Evolutionary conservation across 2,113 vertebrate genomes (phyloP).

Genomic region (Myocastor coypus): DNA sequence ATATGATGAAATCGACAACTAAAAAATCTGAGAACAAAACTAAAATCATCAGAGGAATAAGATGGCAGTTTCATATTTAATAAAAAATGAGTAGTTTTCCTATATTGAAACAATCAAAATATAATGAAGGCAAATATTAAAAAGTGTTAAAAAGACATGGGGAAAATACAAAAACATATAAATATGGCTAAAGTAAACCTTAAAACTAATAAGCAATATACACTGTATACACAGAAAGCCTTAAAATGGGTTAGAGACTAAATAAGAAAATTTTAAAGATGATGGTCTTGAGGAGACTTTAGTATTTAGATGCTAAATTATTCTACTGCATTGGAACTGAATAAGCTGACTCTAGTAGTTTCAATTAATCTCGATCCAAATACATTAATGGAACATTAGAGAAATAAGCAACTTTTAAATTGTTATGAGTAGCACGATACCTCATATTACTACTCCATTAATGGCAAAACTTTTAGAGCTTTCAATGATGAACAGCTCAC

Average conservation of each 20-base stretch:
- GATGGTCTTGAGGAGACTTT: background rate
- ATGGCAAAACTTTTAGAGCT: background rate
- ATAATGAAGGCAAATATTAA: background rate
- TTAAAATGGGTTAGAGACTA: background rate
- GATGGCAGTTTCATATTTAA: background rate
- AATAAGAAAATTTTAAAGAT: background rate
- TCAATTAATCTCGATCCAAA: background rate
- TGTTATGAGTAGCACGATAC: background rate
- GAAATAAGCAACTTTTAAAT: background rate
- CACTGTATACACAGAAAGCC: background rate
- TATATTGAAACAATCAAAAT: background rate
- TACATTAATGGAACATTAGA: background rate
- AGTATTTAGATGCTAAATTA: background rate
- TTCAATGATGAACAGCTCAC: background rate
- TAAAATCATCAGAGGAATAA: constrained; percentile 4
- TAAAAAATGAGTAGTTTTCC: background rate
- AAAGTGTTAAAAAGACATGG: background rate
- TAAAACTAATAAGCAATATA: background rate
- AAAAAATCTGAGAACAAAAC: background rate
- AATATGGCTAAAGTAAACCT: background rate
- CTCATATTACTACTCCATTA: background rate
- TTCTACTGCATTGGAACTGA: background rate
- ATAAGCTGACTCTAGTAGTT: background rate
- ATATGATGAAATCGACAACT: background rate
- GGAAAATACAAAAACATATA: background rate